These are phyloP conservation scores for Tupiocoris notatus DNA, from an alignment of 2,888 invertebrate genomes.

Conservation along the genomic window DNA sequence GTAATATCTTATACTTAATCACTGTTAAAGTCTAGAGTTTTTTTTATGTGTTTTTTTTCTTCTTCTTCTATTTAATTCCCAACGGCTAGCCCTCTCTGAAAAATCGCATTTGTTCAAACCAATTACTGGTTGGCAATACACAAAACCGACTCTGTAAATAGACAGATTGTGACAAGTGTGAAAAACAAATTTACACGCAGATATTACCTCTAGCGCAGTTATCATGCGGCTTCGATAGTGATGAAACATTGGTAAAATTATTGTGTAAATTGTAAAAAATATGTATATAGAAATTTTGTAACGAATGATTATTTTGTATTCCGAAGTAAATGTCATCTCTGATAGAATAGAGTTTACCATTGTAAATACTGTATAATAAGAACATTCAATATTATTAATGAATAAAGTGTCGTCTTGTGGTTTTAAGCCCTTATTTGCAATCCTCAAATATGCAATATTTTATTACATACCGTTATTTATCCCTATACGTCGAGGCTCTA, in stretches of 20 bases:
- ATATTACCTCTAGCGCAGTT: constrained; percentile 9
- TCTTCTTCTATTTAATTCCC: too few species aligned
- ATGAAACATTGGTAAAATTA: neutral
- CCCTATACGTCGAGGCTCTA: too few species aligned
- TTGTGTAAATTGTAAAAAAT: constrained; percentile 24
- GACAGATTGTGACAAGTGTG: neutral
- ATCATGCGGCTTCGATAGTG: constrained; percentile 11
- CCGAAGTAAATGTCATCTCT: constrained; percentile 13
- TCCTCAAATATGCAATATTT: too few species aligned
- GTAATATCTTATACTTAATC: too few species aligned
- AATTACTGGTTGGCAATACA: too few species aligned
- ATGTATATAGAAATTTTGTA: constrained; percentile 40
- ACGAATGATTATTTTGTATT: constrained; percentile 38
- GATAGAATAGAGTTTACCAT: constrained; percentile 15
- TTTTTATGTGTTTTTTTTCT: too few species aligned
- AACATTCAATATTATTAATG: neutral
- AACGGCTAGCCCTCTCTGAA: too few species aligned
- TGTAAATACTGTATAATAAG: constrained; percentile 36
- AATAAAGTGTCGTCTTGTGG: constrained; percentile 23
- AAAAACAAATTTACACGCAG: neutral
- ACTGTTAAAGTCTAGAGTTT: too few species aligned
- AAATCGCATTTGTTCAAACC: too few species aligned
- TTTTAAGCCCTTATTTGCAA: too few species aligned
- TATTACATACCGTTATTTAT: too few species aligned
- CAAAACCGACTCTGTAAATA: neutral